Evolutionary conservation across 2,888 invertebrate species (phyloP).

Genomic region (Elmis aenea): DNA sequence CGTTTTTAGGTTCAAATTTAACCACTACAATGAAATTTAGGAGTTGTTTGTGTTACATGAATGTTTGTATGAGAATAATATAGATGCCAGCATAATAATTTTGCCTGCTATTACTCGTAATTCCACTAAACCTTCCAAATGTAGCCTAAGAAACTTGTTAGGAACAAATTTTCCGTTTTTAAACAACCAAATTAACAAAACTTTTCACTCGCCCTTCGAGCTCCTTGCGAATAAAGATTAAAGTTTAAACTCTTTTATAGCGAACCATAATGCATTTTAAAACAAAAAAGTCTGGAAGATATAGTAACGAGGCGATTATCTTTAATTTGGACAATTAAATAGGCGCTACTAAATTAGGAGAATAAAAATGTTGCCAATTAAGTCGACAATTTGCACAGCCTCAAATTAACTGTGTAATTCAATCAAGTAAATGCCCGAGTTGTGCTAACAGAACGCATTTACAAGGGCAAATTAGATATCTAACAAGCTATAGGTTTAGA

Average conservation of each 20-base stretch:
- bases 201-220: slow-evolving; percentile 16
- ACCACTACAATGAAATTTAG: too few relatives aligned
- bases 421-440: slow-evolving; percentile 23
- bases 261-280: slow-evolving; percentile 16
- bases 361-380: too few relatives aligned
- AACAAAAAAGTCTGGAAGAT: slow-evolving; percentile 9
- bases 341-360: slow-evolving; percentile 8
- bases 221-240: slow-evolving; percentile 17
- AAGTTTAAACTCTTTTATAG: slow-evolving; percentile 14
- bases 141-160: too few relatives aligned
- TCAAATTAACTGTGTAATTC: slow-evolving; percentile 28
- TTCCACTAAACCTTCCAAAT: too few relatives aligned
- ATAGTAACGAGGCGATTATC: slow-evolving; percentile 14
- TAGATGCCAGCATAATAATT: too few relatives aligned
- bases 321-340: slow-evolving; percentile 12
- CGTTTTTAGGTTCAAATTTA: too few relatives aligned
- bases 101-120: too few relatives aligned
- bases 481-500: too few relatives aligned
- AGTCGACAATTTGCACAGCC: slow-evolving; percentile 23
- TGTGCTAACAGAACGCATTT: slow-evolving; percentile 11
- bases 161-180: neutral
- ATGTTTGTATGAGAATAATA: too few relatives aligned
- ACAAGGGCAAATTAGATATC: too few relatives aligned
- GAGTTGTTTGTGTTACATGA: too few relatives aligned
- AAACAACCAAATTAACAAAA: slow-evolving; percentile 16